These are phyloP conservation scores for Melanerpes formicivorus DNA, from an alignment of 2,113 vertebrate genomes.

Conservation along the genomic window DNA sequence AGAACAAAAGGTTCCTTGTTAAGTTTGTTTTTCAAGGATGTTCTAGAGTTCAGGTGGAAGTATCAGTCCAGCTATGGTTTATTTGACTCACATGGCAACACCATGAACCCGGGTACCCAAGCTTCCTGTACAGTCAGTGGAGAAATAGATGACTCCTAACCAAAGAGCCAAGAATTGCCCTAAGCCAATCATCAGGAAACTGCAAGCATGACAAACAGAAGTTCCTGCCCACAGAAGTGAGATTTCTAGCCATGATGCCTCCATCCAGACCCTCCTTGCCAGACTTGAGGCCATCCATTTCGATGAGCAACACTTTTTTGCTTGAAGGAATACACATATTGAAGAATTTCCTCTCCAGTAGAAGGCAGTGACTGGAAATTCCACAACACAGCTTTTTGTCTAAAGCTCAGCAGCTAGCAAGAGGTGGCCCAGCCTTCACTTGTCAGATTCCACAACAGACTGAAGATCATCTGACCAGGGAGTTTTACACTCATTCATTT, in stretches of 20 bases:
- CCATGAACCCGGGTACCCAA: background rate
- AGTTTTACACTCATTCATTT: background rate
- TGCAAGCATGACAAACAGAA: background rate
- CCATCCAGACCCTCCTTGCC: background rate
- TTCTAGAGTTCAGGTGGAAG: background rate
- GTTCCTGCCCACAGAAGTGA: background rate
- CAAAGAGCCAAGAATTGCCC: accelerated
- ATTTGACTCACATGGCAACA: background rate
- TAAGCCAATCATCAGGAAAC: background rate
- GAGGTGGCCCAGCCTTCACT: background rate
- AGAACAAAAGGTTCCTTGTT: background rate
- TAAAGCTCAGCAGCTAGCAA: background rate
- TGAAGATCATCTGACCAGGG: background rate
- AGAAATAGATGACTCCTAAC: background rate
- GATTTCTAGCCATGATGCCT: background rate
- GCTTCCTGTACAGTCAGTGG: background rate
- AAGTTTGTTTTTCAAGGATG: too few relatives aligned
- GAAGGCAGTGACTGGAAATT: background rate
- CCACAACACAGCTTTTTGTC: background rate
- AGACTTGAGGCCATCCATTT: background rate
- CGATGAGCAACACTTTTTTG: accelerated
- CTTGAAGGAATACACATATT: accelerated
- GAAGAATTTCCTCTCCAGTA: background rate
- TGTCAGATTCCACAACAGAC: background rate
- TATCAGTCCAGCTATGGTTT: background rate